phyloP scores from a whole-genome alignment of 2,797 vertebrate species.

The Yasuhikotakia modesta region DNA sequence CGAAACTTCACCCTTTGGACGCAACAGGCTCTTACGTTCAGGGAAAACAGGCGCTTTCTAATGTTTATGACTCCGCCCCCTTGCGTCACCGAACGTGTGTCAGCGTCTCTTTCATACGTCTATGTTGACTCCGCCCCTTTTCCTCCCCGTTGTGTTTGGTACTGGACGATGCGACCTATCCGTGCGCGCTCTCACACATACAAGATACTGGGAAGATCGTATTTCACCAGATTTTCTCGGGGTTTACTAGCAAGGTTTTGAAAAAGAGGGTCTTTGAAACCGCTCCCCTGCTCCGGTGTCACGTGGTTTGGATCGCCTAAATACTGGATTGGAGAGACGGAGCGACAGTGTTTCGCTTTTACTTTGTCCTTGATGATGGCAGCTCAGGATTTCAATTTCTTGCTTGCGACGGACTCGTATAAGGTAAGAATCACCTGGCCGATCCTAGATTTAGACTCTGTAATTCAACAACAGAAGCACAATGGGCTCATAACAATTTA shows the following conservation, averaged over 20 bases:
- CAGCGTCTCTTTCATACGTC: not conserved
- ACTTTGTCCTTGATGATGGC: constrained; percentile 69
- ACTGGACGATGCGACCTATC: constrained; percentile 27
- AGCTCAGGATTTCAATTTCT: constrained; percentile 77
- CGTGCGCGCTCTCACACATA: constrained; percentile 13
- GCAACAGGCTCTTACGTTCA: constrained; percentile 3
- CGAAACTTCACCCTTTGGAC: constrained; percentile 26
- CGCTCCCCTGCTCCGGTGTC: constrained; percentile 7
- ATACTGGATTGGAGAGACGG: constrained; percentile 7
- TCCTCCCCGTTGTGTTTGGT: constrained; percentile 17
- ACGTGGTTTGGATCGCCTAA: constrained; percentile 24
- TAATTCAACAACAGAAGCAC: not conserved
- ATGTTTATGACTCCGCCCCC: not conserved
- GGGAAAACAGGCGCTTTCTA: not conserved
- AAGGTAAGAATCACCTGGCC: constrained; percentile 71
- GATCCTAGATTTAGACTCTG: no score
- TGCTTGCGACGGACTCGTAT: constrained; percentile 80
- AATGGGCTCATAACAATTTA: not conserved
- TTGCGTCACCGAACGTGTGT: not conserved
- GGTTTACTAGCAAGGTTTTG: not conserved
- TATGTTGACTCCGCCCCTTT: constrained; percentile 18
- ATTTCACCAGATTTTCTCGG: constrained; percentile 10
- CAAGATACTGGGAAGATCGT: not conserved
- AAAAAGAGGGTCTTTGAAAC: not conserved
- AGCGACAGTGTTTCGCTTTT: constrained; percentile 32